These are phyloP conservation scores for Anthopleura xanthogrammica DNA, from an alignment of 92 coral and sea anemone genomes.

Conservation along the genomic window DNA sequence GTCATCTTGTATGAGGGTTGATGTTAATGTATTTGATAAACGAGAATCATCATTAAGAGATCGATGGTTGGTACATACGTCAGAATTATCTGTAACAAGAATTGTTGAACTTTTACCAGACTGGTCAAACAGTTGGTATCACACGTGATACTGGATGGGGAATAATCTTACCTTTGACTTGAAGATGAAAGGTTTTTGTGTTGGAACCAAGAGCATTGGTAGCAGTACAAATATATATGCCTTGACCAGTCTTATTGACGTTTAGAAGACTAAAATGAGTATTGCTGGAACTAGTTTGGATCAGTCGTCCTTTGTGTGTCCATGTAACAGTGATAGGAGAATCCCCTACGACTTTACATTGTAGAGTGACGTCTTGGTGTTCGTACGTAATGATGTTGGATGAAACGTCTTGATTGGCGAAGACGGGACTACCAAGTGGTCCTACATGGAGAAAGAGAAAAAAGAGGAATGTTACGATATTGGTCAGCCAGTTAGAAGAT, in stretches of 20 bases:
- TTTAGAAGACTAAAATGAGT: neutral
- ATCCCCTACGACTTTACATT: conserved; percentile 37
- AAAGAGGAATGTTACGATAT: neutral
- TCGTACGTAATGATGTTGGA: conserved; percentile 19
- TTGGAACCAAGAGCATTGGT: conserved; percentile 27
- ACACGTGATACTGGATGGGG: neutral
- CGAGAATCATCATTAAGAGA: conserved; percentile 5
- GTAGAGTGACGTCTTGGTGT: conserved; percentile 27
- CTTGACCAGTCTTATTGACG: conserved; percentile 14
- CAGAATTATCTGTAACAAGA: neutral
- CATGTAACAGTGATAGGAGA: conserved; percentile 26
- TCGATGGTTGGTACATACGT: neutral
- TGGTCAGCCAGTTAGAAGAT: neutral
- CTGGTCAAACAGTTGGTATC: neutral
- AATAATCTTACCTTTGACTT: conserved; percentile 30
- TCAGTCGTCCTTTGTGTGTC: conserved; percentile 20
- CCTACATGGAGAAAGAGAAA: neutral
- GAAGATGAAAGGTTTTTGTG: conserved; percentile 23
- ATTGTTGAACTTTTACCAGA: neutral
- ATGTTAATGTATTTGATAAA: neutral
- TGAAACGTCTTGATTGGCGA: neutral
- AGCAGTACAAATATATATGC: conserved; percentile 29
- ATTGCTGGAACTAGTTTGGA: conserved; percentile 14
- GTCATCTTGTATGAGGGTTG: neutral
- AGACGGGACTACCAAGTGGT: conserved; percentile 23